Percentiles rank a stretch among this genome's conserved stretches.
Evolutionary conservation across 2,797 vertebrate genomes (phyloP).

Genomic region (Zenarchopterus dispar): DNA sequence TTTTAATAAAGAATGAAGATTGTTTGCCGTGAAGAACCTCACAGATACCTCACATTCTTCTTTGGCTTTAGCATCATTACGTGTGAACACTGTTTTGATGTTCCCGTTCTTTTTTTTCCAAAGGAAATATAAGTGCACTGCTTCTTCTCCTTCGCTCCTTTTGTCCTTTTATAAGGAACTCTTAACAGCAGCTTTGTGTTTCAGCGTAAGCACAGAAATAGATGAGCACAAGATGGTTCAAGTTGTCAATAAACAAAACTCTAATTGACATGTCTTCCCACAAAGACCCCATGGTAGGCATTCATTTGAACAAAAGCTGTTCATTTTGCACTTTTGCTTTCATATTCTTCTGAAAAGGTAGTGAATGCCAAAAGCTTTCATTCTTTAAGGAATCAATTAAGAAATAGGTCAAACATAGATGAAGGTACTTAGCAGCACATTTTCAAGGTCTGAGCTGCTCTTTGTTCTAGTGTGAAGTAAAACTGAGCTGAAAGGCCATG

Average conservation of each 20-base stretch:
- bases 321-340: conserved; percentile 38
- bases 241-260: conserved; percentile 48
- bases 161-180: conserved; percentile 3
- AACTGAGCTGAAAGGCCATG: not conserved
- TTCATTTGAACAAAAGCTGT: conserved; percentile 47
- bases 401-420: conserved; percentile 57
- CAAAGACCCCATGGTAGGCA: conserved; percentile 15
- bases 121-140: conserved; percentile 1
- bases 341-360: conserved; percentile 48
- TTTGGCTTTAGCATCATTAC: conserved; percentile 6
- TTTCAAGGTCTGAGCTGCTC: conserved; percentile 56
- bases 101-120: not conserved
- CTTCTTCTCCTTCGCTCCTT: conserved; percentile 8
- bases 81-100: conserved; percentile 16
- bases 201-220: conserved; percentile 17
- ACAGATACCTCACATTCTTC: conserved; percentile 14
- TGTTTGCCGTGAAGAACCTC: not conserved
- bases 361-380: conserved; percentile 49
- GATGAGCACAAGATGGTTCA: conserved; percentile 24
- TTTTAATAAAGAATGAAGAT: not conserved
- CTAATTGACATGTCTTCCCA: conserved; percentile 42
- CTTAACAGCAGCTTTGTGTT: conserved; percentile 24
- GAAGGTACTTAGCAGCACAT: conserved; percentile 37
- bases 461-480: conserved; percentile 34
- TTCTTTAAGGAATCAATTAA: conserved; percentile 55